These are phyloP conservation scores for Diorhabda elongata DNA, from an alignment of 1,140 invertebrate species.

Conservation along the genomic window DNA sequence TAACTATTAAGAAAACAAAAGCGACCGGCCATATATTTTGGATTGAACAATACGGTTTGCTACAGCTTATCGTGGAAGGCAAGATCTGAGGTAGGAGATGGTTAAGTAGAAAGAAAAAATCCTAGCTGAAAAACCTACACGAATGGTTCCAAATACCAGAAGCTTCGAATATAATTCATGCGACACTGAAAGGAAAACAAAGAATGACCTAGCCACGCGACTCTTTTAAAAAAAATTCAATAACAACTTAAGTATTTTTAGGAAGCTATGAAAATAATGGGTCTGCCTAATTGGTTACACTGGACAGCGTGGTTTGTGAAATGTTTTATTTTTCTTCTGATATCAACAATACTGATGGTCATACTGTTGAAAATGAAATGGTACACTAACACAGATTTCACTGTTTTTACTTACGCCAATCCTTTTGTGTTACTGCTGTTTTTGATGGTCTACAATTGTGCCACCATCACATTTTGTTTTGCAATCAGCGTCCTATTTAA, in stretches of 20 bases:
- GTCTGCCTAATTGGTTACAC: slow-evolving; percentile 74
- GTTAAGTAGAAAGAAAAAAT: too few species aligned
- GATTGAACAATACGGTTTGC: too few species aligned
- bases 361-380: slow-evolving; percentile 41
- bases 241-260: slow-evolving; percentile 12
- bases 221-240: too few species aligned
- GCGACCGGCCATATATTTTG: too few species aligned
- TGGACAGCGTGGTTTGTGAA: slow-evolving; percentile 82
- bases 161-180: too few species aligned
- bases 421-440: slow-evolving; percentile 49
- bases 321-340: slow-evolving; percentile 64
- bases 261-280: slow-evolving; percentile 59
- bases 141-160: too few species aligned
- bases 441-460: slow-evolving; percentile 54
- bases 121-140: too few species aligned
- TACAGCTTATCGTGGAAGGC: too few species aligned
- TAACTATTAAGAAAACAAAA: too few species aligned
- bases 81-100: too few species aligned
- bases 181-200: too few species aligned
- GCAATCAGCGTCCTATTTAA: slow-evolving; percentile 66
- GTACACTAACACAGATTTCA: slow-evolving; percentile 33
- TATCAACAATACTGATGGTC: slow-evolving; percentile 57
- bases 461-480: slow-evolving; percentile 64
- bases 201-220: too few species aligned
- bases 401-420: slow-evolving; percentile 35